phyloP scores from a whole-genome alignment of 2,113 vertebrate species.

The Coracopsis vasa region DNA sequence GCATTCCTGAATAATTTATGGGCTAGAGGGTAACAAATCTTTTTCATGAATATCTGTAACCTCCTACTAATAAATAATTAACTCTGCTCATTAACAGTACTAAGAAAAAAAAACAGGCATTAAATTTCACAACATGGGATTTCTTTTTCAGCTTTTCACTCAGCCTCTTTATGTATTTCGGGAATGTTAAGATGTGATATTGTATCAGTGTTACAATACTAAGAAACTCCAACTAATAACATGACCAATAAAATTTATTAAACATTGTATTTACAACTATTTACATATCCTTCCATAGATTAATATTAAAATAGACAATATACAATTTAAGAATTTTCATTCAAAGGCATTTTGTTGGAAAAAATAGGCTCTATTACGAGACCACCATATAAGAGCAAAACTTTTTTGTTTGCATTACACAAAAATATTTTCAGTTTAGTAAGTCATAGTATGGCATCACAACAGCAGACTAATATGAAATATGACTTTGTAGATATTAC shows the following conservation, averaged over 20 bases:
- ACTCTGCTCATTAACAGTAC: neutral
- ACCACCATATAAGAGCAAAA: slow-evolving; percentile 83
- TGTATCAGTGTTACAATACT: slow-evolving; percentile 37
- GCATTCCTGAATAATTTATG: slow-evolving; percentile 46
- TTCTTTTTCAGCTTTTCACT: neutral
- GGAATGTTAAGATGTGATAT: slow-evolving; percentile 38
- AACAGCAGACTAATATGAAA: slow-evolving; percentile 75
- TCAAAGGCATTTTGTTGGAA: slow-evolving; percentile 93
- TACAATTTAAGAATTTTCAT: slow-evolving; percentile 96
- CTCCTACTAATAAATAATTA: slow-evolving; percentile 58
- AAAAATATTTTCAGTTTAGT: slow-evolving; percentile 78
- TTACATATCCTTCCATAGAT: slow-evolving; percentile 93
- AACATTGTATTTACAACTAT: slow-evolving; percentile 99
- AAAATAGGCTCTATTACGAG: slow-evolving; percentile 91
- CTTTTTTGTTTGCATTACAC: slow-evolving; percentile 76
- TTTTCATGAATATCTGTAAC: slow-evolving; percentile 49
- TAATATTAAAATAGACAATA: slow-evolving; percentile 99
- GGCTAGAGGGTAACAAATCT: slow-evolving; percentile 36
- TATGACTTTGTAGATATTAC: slow-evolving; percentile 77
- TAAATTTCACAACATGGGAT: neutral
- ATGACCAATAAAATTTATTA: slow-evolving; percentile 99
- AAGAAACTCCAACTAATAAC: slow-evolving; percentile 79
- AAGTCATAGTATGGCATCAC: slow-evolving; percentile 71
- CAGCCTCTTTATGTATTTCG: neutral
- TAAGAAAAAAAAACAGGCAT: neutral